Evolutionary conservation across 2,113 vertebrate species (phyloP).

Genomic region (Acinonyx jubatus): DNA sequence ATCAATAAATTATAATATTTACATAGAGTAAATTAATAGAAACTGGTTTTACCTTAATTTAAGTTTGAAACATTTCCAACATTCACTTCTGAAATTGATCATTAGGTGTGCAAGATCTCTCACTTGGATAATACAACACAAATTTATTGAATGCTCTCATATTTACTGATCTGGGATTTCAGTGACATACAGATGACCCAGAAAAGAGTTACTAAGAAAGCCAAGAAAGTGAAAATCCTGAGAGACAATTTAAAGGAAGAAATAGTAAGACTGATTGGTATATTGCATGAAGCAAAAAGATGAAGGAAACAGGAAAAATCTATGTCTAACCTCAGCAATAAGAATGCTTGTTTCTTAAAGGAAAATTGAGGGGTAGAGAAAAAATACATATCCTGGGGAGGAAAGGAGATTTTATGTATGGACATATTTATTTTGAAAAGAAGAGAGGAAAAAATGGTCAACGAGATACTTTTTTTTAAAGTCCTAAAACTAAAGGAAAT

Average conservation of each 20-base stretch:
- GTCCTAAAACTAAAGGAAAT: neutral
- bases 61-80: constrained; percentile 15
- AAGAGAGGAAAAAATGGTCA: neutral
- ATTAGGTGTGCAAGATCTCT: neutral
- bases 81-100: constrained; percentile 13
- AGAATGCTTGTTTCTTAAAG: neutral
- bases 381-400: neutral
- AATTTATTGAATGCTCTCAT: neutral
- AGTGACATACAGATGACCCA: neutral
- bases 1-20: neutral
- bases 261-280: neutral
- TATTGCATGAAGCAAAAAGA: neutral
- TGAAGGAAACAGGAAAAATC: neutral
- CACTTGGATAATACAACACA: constrained; percentile 7
- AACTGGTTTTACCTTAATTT: constrained; percentile 38
- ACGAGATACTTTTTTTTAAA: neutral
- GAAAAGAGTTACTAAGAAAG: neutral
- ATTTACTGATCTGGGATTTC: neutral
- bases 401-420: neutral
- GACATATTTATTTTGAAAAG: neutral
- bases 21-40: neutral
- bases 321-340: neutral
- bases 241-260: neutral
- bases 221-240: neutral
- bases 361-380: neutral